Conservation (phyloP, 2,113 vertebrate species). For the Paralichthys olivaceus region DNA sequence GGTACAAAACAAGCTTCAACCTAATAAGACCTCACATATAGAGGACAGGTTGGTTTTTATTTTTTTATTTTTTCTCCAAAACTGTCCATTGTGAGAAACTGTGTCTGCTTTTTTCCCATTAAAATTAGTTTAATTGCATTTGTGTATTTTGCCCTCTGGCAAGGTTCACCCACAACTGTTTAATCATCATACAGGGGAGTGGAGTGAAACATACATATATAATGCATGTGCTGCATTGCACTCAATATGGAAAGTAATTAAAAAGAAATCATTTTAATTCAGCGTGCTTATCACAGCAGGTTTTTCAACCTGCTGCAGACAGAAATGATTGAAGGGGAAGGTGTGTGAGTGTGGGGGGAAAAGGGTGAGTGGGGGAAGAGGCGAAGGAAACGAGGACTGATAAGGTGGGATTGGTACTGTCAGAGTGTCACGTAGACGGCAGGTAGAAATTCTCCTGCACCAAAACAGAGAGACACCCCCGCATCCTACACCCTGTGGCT, state of each 20-base stretch:
- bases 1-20: slow-evolving; percentile 51
- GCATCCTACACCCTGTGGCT: slow-evolving; percentile 20
- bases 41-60: slow-evolving; percentile 2
- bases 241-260: slow-evolving; percentile 76
- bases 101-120: slow-evolving; percentile 13
- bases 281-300: slow-evolving; percentile 52
- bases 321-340: slow-evolving; percentile 52
- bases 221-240: slow-evolving; percentile 71
- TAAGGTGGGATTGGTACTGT: slow-evolving; percentile 65
- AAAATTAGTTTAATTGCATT: slow-evolving; percentile 74
- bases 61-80: slow-evolving; percentile 7
- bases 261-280: slow-evolving; percentile 72
- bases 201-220: slow-evolving; percentile 67
- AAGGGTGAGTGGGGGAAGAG: background rate
- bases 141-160: slow-evolving; percentile 68
- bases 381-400: slow-evolving; percentile 43
- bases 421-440: slow-evolving; percentile 56
- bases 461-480: slow-evolving; percentile 32
- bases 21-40: slow-evolving; percentile 51
- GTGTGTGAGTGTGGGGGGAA: slow-evolving; percentile 14
- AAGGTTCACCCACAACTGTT: slow-evolving; percentile 56
- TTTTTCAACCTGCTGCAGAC: slow-evolving; percentile 50
- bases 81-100: slow-evolving; percentile 34
- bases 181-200: slow-evolving; percentile 55
- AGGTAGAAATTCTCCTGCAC: slow-evolving; percentile 57